Evolutionary conservation across 2,113 vertebrate species (phyloP).

Genomic region (Neolamprologus kungweensis): DNA sequence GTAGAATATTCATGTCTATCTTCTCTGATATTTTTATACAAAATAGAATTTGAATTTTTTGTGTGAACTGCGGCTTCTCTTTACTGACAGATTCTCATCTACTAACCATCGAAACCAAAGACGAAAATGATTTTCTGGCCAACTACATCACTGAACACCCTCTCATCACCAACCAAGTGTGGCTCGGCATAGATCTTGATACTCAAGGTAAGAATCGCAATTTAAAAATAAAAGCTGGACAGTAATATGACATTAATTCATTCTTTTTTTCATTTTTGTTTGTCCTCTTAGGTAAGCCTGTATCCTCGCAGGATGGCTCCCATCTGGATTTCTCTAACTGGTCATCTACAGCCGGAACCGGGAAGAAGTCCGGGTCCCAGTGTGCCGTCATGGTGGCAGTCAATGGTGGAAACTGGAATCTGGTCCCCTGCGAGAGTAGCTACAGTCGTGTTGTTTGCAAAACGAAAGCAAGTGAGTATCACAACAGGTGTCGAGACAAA

Average conservation of each 20-base stretch:
- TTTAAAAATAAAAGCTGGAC: neutral
- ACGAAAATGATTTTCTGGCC: conserved; percentile 88
- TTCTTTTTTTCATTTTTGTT: neutral
- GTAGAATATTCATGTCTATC: neutral
- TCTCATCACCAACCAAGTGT: conserved; percentile 80
- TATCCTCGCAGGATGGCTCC: conserved; percentile 81
- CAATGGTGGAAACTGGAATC: conserved; percentile 75
- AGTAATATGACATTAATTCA: neutral
- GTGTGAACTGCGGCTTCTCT: neutral
- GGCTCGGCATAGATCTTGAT: conserved; percentile 77
- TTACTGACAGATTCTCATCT: conserved; percentile 74
- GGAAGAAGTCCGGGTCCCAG: neutral
- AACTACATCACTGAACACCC: conserved; percentile 72
- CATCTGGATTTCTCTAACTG: conserved; percentile 77
- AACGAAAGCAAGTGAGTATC: conserved; percentile 74
- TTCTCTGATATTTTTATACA: neutral
- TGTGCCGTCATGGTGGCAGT: conserved; percentile 79
- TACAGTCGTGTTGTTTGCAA: conserved; percentile 86
- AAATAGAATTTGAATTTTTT: neutral
- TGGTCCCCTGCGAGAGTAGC: conserved; percentile 70
- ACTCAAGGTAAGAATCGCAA: conserved; percentile 60
- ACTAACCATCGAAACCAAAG: conserved; percentile 77
- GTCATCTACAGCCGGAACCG: neutral
- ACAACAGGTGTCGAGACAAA: neutral
- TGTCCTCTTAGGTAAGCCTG: conserved; percentile 34